phyloP scores from a whole-genome alignment of 2,888 invertebrate genomes.

The Tiphia femorata region DNA sequence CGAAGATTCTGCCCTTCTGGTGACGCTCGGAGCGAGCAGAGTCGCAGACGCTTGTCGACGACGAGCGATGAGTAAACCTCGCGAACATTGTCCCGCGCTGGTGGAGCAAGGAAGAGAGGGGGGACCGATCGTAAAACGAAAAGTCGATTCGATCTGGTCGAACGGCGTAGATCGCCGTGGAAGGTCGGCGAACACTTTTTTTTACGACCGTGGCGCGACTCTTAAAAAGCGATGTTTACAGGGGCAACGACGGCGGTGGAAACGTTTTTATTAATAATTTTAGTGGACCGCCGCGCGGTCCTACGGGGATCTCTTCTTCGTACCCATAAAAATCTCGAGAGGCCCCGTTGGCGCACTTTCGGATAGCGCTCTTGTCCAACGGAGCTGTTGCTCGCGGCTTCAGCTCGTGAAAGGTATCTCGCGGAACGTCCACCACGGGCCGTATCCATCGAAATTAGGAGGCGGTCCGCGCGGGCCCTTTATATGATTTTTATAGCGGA shows the following conservation, averaged over 20 bases:
- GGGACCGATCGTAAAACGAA: slow-evolving; percentile 30
- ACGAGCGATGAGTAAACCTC: background rate
- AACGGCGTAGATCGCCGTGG: slow-evolving; percentile 18
- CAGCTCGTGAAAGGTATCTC: slow-evolving; percentile 21
- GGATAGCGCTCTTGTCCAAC: slow-evolving; percentile 13
- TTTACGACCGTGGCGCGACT: slow-evolving; percentile 51
- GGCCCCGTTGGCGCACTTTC: slow-evolving; percentile 41
- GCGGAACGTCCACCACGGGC: slow-evolving; percentile 19
- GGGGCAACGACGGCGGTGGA: slow-evolving; percentile 34
- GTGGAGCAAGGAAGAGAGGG: too few relatives aligned
- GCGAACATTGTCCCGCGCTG: background rate
- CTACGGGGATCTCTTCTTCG: slow-evolving; percentile 11
- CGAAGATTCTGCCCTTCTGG: too few relatives aligned
- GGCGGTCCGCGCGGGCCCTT: slow-evolving; percentile 25
- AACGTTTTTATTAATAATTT: slow-evolving; percentile 61
- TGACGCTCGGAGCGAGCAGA: too few relatives aligned
- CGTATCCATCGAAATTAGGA: slow-evolving; percentile 38
- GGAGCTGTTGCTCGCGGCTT: slow-evolving; percentile 2
- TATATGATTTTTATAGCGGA: slow-evolving; percentile 36
- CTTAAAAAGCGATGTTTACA: slow-evolving; percentile 56
- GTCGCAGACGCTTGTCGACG: too few relatives aligned
- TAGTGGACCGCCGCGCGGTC: slow-evolving; percentile 21
- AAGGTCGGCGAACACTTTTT: slow-evolving; percentile 5
- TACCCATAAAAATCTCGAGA: slow-evolving; percentile 48
- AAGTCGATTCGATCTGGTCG: slow-evolving; percentile 38